Evolutionary conservation across 2,797 vertebrate species (phyloP).

Genomic region (Thunnus albacares): DNA sequence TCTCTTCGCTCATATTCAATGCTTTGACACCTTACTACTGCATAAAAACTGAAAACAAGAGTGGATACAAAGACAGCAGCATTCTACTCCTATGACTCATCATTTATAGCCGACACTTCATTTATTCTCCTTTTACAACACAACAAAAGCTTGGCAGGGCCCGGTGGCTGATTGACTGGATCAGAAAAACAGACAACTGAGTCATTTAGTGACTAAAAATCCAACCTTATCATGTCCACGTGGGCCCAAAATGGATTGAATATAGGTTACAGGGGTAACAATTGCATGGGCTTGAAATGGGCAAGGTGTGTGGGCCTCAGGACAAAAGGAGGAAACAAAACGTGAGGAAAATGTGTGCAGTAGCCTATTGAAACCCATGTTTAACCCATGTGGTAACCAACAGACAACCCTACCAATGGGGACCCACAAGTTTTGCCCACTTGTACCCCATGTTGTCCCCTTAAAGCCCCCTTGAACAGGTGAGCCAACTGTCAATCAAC

Average conservation of each 20-base stretch:
- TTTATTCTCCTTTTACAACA: constrained; percentile 26
- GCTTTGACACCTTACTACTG: constrained; percentile 11
- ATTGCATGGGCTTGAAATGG: not conserved
- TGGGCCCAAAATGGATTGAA: not conserved
- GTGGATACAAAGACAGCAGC: constrained; percentile 21
- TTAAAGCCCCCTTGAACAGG: not conserved
- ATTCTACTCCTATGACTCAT: constrained; percentile 55
- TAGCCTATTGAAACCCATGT: not conserved
- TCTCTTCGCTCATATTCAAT: not conserved
- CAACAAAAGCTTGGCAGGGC: constrained; percentile 37
- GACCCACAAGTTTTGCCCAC: not conserved
- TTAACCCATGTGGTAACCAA: not conserved
- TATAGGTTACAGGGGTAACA: not conserved
- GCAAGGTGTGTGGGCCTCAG: not conserved
- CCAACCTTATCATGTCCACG: not conserved
- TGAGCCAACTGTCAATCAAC: too few species aligned
- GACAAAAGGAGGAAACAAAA: constrained; percentile 4
- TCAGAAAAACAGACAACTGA: constrained; percentile 33
- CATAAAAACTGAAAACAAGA: constrained; percentile 34
- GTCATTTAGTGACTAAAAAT: constrained; percentile 13
- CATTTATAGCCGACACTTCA: constrained; percentile 32
- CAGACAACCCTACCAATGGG: not conserved
- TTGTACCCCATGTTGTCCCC: not conserved
- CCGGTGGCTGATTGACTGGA: constrained; percentile 32
- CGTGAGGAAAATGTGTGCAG: not conserved